Conservation (phyloP, 2,888 invertebrate genomes). For the Sesia bembeciformis region DNA sequence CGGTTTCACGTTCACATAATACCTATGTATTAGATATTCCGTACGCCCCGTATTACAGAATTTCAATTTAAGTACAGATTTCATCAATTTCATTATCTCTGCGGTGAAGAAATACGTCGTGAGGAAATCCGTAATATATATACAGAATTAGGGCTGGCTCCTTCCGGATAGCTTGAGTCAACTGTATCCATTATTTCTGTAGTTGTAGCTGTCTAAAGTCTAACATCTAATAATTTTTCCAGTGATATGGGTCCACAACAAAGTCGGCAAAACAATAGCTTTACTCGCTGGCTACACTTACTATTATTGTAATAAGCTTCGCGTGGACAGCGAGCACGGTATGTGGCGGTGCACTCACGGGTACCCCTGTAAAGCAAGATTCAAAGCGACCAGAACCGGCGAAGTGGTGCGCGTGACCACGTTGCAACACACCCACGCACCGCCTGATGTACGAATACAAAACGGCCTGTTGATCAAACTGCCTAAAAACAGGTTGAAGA, state of each 20-base stretch:
- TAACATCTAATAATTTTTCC: slow-evolving; percentile 2
- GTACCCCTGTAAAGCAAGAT: slow-evolving; percentile 32
- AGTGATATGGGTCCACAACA: slow-evolving; percentile 15
- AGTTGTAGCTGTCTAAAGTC: too few species aligned
- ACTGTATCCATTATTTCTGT: too few species aligned
- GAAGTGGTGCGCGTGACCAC: slow-evolving; percentile 16
- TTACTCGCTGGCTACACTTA: slow-evolving; percentile 18
- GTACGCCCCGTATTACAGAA: too few species aligned
- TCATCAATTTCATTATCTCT: too few species aligned
- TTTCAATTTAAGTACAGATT: too few species aligned
- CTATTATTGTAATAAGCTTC: slow-evolving; percentile 9
- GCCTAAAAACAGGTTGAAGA: too few species aligned
- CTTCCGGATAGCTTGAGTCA: too few species aligned
- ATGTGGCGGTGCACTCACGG: slow-evolving; percentile 38
- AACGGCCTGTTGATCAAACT: slow-evolving; percentile 5
- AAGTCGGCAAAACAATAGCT: slow-evolving; percentile 12
- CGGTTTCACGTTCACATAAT: too few species aligned
- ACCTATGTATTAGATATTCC: too few species aligned
- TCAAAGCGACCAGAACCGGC: slow-evolving; percentile 23
- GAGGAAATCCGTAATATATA: too few species aligned
- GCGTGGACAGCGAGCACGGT: slow-evolving; percentile 5
- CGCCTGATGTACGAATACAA: slow-evolving; percentile 16
- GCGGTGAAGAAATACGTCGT: too few species aligned
- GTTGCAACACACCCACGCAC: slow-evolving; percentile 23
- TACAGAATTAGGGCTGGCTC: too few species aligned